phyloP scores from a whole-genome alignment of 1,140 invertebrate species.

The Cotesia glomerata region DNA sequence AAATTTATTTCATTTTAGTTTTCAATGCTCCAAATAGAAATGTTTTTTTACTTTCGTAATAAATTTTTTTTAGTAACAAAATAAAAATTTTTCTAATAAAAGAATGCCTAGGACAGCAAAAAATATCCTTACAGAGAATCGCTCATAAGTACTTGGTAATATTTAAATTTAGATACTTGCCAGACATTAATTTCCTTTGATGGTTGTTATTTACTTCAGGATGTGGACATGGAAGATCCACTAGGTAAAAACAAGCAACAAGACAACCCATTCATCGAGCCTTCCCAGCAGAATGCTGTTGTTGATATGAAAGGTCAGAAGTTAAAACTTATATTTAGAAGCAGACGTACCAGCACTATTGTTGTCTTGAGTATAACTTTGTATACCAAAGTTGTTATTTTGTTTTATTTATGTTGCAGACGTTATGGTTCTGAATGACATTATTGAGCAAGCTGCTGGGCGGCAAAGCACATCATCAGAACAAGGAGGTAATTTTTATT shows the following conservation, averaged over 20 bases:
- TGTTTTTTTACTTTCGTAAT: too few relatives aligned
- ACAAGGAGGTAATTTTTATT: slow-evolving; percentile 77
- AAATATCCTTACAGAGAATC: too few relatives aligned
- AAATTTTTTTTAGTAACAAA: too few relatives aligned
- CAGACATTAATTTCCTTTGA: not conserved
- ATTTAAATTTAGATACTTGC: too few relatives aligned
- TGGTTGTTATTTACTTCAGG: slow-evolving; percentile 60
- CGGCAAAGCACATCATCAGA: slow-evolving; percentile 84
- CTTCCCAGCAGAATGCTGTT: slow-evolving; percentile 82
- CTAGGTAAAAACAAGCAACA: slow-evolving; percentile 84
- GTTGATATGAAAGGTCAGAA: slow-evolving; percentile 91
- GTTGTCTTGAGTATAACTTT: slow-evolving; percentile 10
- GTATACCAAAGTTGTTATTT: slow-evolving; percentile 3
- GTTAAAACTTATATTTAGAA: not conserved
- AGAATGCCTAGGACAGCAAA: too few relatives aligned
- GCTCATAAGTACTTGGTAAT: too few relatives aligned
- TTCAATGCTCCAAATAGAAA: too few relatives aligned
- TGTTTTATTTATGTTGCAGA: slow-evolving; percentile 67
- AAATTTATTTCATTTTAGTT: too few relatives aligned
- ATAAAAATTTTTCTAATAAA: too few relatives aligned
- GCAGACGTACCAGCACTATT: not conserved
- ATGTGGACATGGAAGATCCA: slow-evolving; percentile 78
- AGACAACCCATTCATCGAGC: slow-evolving; percentile 92
- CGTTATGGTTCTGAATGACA: slow-evolving; percentile 97
- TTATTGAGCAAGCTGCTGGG: slow-evolving; percentile 93